Conservation (phyloP, 2,888 invertebrate species). For the Ochropleura plecta region DNA sequence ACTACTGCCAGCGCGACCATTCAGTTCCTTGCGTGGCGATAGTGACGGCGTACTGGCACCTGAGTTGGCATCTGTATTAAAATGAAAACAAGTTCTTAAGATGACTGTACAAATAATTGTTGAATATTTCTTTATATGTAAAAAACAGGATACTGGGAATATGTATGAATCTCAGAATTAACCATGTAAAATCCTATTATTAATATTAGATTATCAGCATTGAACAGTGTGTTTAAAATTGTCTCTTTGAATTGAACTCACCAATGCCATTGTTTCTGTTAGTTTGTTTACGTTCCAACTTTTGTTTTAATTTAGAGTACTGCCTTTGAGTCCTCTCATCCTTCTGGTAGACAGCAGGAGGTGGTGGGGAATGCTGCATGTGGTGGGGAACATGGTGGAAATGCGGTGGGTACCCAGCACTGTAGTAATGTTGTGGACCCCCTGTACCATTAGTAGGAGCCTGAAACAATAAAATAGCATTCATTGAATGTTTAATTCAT, state of each 20-base stretch:
- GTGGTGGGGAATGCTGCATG: constrained; percentile 93
- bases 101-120: neutral
- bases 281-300: constrained; percentile 93
- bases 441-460: constrained; percentile 93
- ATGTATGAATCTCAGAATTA: neutral
- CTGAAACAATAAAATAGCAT: constrained; percentile 82
- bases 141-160: neutral
- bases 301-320: constrained; percentile 94
- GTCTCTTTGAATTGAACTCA: constrained; percentile 72
- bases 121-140: neutral
- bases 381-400: constrained; percentile 91
- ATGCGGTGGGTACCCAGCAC: constrained; percentile 90
- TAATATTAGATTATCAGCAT: neutral
- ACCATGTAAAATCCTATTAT: neutral
- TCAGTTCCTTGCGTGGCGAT: constrained; percentile 93
- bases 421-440: constrained; percentile 93
- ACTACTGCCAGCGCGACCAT: constrained; percentile 86
- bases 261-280: constrained; percentile 90
- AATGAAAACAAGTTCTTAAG: neutral
- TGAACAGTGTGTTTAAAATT: neutral
- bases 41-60: constrained; percentile 92
- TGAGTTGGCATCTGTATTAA: constrained; percentile 81
- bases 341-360: constrained; percentile 91
- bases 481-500: constrained; percentile 1
- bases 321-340: constrained; percentile 95